phyloP scores from a whole-genome alignment of 2,797 vertebrate species.

The Benthosema pterotum region DNA sequence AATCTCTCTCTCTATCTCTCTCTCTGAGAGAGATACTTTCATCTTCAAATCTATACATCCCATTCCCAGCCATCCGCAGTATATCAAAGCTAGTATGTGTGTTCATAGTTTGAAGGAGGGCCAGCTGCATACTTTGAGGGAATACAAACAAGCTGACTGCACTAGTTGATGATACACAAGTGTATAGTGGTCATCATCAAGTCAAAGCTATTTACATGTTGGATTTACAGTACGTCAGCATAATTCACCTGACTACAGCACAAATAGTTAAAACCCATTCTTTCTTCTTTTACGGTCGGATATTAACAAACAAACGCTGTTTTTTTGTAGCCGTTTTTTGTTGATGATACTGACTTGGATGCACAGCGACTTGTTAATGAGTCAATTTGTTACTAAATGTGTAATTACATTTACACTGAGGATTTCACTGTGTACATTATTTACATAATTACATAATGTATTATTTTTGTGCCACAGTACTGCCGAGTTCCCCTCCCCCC shows the following conservation, averaged over 20 bases:
- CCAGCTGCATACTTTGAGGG: too few relatives aligned
- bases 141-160: conserved; percentile 19
- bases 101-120: conserved; percentile 23
- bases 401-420: too few relatives aligned
- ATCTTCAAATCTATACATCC: conserved; percentile 39
- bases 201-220: conserved; percentile 35
- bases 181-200: conserved; percentile 27
- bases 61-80: conserved; percentile 31
- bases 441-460: too few relatives aligned
- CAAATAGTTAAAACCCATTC: too few relatives aligned
- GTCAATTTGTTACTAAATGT: too few relatives aligned
- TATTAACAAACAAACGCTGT: neutral
- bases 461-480: too few relatives aligned
- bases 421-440: too few relatives aligned
- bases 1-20: too few relatives aligned
- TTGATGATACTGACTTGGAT: too few relatives aligned
- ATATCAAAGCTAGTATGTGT: conserved; percentile 51
- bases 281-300: too few relatives aligned
- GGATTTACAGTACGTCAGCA: conserved; percentile 9
- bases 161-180: conserved; percentile 25
- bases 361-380: too few relatives aligned
- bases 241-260: neutral
- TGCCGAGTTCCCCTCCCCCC: too few relatives aligned
- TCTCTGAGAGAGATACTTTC: conserved; percentile 40
- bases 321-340: neutral